phyloP scores from a whole-genome alignment of 2,888 invertebrate genomes.

The Andrena marginata region DNA sequence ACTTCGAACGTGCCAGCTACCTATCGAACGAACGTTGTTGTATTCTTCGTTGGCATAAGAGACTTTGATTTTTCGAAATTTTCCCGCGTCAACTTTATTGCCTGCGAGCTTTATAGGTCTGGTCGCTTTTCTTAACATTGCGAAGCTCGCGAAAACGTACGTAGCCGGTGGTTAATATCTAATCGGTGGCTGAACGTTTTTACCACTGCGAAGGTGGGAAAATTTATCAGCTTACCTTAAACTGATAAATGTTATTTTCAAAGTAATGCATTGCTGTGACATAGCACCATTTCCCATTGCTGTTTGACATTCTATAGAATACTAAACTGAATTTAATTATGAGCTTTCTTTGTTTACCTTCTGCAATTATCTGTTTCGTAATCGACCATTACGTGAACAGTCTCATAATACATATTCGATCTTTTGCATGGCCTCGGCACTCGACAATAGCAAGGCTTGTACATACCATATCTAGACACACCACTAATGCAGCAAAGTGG shows the following conservation, averaged over 20 bases:
- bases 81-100: neutral
- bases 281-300: neutral
- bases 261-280: neutral
- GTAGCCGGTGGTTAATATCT: neutral
- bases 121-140: neutral
- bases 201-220: neutral
- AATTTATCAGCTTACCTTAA: too few relatives aligned
- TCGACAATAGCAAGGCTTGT: neutral
- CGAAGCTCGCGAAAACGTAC: neutral
- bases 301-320: neutral
- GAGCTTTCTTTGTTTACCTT: neutral
- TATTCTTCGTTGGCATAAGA: constrained; percentile 9
- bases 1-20: constrained; percentile 46
- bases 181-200: neutral
- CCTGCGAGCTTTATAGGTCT: neutral
- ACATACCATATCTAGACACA: too few relatives aligned
- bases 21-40: constrained; percentile 34
- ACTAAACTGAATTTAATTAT: neutral
- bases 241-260: too few relatives aligned
- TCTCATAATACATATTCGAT: constrained; percentile 15
- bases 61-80: constrained; percentile 19
- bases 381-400: neutral
- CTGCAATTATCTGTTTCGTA: neutral
- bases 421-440: neutral
- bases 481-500: neutral